A percentile compares a stretch with the other conserved stretches of the same genome.
These are phyloP conservation scores for Augiades crinisus DNA, from an alignment of 2,888 invertebrate species.

Conservation along the genomic window DNA sequence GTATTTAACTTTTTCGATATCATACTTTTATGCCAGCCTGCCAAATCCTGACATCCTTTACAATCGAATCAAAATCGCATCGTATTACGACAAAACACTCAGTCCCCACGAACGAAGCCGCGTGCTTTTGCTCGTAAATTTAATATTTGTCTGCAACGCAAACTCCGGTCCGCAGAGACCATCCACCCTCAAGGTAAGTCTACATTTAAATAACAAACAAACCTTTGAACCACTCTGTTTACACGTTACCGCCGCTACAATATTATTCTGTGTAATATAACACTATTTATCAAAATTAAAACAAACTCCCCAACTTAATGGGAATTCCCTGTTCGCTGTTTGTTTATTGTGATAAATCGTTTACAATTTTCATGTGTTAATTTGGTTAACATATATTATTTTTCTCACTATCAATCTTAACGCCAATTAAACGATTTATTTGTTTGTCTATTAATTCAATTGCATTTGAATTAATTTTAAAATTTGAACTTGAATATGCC, in stretches of 20 bases:
- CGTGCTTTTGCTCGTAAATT: background rate
- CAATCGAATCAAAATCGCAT: too few relatives aligned
- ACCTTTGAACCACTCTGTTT: constrained; percentile 10
- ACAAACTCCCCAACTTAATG: constrained; percentile 19
- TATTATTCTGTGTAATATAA: constrained; percentile 22
- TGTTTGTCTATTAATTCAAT: too few relatives aligned
- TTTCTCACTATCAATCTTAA: too few relatives aligned
- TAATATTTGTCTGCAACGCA: constrained; percentile 14
- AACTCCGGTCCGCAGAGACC: background rate
- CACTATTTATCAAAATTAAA: constrained; percentile 24
- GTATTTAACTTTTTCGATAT: too few relatives aligned
- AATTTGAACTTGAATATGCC: too few relatives aligned
- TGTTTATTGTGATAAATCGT: constrained; percentile 1
- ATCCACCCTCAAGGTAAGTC: constrained; percentile 6
- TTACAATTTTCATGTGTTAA: too few relatives aligned
- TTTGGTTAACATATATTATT: too few relatives aligned
- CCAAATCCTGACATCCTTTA: too few relatives aligned
- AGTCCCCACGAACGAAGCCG: background rate
- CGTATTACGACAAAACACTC: too few relatives aligned
- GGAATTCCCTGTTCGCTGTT: constrained; percentile 5
- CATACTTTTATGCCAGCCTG: too few relatives aligned
- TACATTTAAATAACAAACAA: constrained; percentile 22
- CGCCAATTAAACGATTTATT: too few relatives aligned
- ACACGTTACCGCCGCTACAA: constrained; percentile 15
- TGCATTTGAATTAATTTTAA: too few relatives aligned